Base-by-base conservation (phyloP, 2,888 invertebrate genomes). In the Ochropleura plecta region DNA sequence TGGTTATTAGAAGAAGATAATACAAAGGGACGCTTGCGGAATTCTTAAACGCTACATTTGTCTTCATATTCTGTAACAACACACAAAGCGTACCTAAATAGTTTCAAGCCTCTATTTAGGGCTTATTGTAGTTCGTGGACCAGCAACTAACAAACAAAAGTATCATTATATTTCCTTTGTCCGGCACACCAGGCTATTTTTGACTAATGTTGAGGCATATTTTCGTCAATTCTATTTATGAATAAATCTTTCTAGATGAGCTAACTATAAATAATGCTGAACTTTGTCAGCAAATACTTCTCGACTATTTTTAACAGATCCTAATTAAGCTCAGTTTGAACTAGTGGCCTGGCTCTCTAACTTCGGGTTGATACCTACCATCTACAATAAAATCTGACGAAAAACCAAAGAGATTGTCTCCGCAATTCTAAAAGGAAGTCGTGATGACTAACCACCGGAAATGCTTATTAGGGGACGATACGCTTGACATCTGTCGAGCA, bases 401-500 rank as follows among this genome's bases (percentile, higher is more conserved):
- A 48, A 16, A 66, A 46, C 44, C 16, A 14, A 70, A 68, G 66
- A 63, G 49, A 49, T 70, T 64, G 70, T 73, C 66, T 72, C 59
- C 48, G 44, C 55, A 76, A 81, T 75, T 63, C 59, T 46, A 20
- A 46, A 73, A 76, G 72, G 73, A 85, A 82, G 69, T 74, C 69
- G 69, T 70, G 46, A 59, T 73, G 73, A 77, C 53, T 85, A 79
- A 82, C 69, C 66, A 82, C 76, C 79, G 73, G 83, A 79, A 81
- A 81, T 72, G 46, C 71, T 55, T 76, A 81, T 83, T 71, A 70
- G 71, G 68, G 71, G 79, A 62, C 75, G 72, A 72, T 70, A 77
- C 78, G 83, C 85, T 76, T 85, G 85, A 81, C 76, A 85, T 85
- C 72, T 85, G 85, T 60, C 55, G 59, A 81, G 55, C 69, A 84